Percentiles rank a stretch among this genome's conserved stretches.
These are phyloP conservation scores for Alosa alosa DNA, from an alignment of 2,113 vertebrate species.

Conservation along the genomic window DNA sequence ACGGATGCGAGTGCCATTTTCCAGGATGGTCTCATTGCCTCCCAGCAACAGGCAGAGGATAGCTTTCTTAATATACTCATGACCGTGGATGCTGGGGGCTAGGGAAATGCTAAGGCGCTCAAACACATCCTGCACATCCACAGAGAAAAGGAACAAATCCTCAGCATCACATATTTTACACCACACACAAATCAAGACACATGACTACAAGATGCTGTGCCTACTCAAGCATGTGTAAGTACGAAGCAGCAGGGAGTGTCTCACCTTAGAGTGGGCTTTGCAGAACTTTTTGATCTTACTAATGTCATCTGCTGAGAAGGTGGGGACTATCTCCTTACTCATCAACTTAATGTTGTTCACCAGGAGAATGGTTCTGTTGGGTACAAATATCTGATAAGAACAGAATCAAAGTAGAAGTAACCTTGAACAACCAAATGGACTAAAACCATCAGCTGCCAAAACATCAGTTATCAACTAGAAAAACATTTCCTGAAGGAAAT, in stretches of 20 bases:
- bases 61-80: slow-evolving; percentile 79
- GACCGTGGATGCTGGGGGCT: slow-evolving; percentile 75
- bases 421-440: neutral
- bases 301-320: slow-evolving; percentile 71
- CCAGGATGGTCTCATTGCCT: slow-evolving; percentile 78
- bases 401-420: neutral
- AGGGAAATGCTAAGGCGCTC: slow-evolving; percentile 79
- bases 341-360: slow-evolving; percentile 75
- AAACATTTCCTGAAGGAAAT: too few species aligned
- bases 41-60: slow-evolving; percentile 74
- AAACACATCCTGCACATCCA: slow-evolving; percentile 74
- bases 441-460: too few species aligned
- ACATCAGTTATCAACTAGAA: neutral
- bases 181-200: neutral
- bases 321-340: slow-evolving; percentile 73
- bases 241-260: neutral
- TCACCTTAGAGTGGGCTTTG: slow-evolving; percentile 76
- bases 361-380: slow-evolving; percentile 59
- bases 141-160: neutral
- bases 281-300: slow-evolving; percentile 82
- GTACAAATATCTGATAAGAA: neutral
- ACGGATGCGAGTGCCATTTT: slow-evolving; percentile 73
- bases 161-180: neutral
- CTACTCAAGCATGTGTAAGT: neutral
- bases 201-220: neutral